Conservation (phyloP, 2,888 invertebrate genomes). For the Sphinx pinastri region DNA sequence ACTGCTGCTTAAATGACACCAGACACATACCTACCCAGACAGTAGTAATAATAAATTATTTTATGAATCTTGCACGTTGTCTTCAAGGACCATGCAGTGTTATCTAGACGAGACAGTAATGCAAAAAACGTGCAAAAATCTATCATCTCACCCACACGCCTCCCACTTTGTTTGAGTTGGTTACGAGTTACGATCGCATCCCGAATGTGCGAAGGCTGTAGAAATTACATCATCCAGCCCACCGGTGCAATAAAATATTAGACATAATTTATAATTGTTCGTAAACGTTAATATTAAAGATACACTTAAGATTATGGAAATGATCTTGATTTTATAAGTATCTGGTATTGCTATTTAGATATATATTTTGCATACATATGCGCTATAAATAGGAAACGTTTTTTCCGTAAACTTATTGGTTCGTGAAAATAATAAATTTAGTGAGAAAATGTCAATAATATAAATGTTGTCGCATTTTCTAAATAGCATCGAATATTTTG, state of each 20-base stretch:
- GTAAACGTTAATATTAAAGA: neutral
- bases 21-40: neutral
- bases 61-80: neutral
- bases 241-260: conserved; percentile 3
- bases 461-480: too few species aligned
- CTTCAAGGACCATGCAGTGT: conserved; percentile 1
- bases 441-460: too few species aligned
- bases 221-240: conserved; percentile 14
- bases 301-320: too few species aligned
- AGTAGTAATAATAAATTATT: neutral
- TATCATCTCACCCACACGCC: conserved; percentile 13
- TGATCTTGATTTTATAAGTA: too few species aligned
- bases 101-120: conserved; percentile 17
- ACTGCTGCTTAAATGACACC: too few species aligned
- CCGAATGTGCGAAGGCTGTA: conserved; percentile 18
- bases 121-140: conserved; percentile 22
- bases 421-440: too few species aligned
- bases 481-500: too few species aligned
- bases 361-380: too few species aligned
- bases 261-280: neutral
- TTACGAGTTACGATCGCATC: conserved; percentile 3
- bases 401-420: too few species aligned
- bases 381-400: too few species aligned
- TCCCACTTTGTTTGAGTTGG: conserved; percentile 14
- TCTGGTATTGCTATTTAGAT: too few species aligned